Percentiles rank a stretch among this genome's conserved stretches.
Evolutionary conservation across 2,113 vertebrate species (phyloP).

Genomic region (Callaeas wilsoni): DNA sequence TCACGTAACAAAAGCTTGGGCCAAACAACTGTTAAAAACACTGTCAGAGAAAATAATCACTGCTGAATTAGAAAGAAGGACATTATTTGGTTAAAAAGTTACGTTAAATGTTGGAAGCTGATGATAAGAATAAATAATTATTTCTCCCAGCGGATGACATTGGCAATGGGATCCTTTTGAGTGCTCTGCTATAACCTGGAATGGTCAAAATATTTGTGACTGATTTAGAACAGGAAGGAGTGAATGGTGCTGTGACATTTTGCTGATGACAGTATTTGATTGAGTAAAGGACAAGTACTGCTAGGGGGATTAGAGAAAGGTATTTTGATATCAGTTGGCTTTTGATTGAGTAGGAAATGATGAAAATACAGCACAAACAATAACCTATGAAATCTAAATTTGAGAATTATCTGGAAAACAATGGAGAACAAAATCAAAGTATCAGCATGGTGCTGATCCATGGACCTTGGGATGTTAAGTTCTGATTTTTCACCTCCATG

Average conservation of each 20-base stretch:
- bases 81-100: neutral
- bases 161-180: neutral
- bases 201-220: neutral
- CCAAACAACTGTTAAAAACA: neutral
- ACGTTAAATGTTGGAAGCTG: neutral
- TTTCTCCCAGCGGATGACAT: rapidly evolving
- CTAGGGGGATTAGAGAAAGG: neutral
- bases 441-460: neutral
- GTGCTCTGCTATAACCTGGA: neutral
- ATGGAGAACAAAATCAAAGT: neutral
- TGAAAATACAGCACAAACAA: neutral
- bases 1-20: neutral
- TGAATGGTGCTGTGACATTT: rapidly evolving
- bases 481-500: neutral
- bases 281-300: neutral
- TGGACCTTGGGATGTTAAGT: neutral
- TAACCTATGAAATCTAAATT: neutral
- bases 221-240: neutral
- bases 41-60: neutral
- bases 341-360: neutral
- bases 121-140: neutral
- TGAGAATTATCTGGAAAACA: neutral
- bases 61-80: neutral
- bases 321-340: neutral
- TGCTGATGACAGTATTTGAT: neutral